phyloP scores from a whole-genome alignment of 2,113 vertebrate genomes.

The Hyla sarda region DNA sequence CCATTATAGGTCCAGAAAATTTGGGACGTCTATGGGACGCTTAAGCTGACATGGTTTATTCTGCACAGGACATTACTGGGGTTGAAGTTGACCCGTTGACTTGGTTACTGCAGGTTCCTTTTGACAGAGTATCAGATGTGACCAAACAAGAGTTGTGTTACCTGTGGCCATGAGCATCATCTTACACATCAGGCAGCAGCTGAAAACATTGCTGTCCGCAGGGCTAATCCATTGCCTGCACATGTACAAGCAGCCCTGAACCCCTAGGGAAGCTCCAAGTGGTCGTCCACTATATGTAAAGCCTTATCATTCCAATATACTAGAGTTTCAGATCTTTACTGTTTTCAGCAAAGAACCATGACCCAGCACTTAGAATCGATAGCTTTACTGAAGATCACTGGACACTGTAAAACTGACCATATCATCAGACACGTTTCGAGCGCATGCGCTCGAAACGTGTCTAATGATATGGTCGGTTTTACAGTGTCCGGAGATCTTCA shows the following conservation, averaged over 20 bases:
- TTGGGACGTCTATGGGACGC: neutral
- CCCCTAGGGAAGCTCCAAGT: neutral
- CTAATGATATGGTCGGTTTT: no score
- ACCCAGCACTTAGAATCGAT: no score
- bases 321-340: no score
- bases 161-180: constrained; percentile 21
- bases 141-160: constrained; percentile 63
- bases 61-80: neutral
- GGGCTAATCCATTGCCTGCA: neutral
- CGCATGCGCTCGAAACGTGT: no score
- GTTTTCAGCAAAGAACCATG: no score
- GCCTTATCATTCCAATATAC: neutral
- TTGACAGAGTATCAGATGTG: constrained; percentile 49
- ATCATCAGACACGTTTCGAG: no score
- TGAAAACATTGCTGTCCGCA: neutral
- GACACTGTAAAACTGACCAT: no score
- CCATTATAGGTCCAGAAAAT: no score
- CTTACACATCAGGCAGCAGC: constrained; percentile 19
- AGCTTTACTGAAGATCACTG: no score
- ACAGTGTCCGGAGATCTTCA: no score
- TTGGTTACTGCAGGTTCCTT: constrained; percentile 32
- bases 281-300: neutral
- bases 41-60: neutral
- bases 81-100: neutral
- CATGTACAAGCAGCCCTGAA: neutral